Conservation (phyloP, 2,113 vertebrate genomes). For the Chunga burmeisteri region DNA sequence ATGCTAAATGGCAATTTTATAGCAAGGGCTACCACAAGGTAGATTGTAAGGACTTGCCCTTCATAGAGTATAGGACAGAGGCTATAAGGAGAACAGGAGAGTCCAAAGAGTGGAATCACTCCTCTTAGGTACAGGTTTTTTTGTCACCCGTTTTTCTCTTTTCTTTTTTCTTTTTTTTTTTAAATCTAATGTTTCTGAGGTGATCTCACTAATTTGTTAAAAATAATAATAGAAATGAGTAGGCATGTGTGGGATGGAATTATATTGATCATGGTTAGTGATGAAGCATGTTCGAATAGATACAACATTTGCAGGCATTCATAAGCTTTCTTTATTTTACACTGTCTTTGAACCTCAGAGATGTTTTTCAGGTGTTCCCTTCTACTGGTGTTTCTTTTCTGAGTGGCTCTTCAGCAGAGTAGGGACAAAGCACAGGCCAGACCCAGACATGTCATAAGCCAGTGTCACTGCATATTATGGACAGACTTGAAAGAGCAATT, state of each 20-base stretch:
- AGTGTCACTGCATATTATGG: neutral
- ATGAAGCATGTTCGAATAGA: slow-evolving; percentile 16
- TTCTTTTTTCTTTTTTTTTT: neutral
- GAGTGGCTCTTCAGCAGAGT: neutral
- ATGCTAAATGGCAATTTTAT: neutral
- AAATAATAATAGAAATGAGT: slow-evolving; percentile 51
- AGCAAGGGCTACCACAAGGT: neutral
- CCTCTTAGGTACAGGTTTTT: neutral
- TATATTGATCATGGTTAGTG: slow-evolving; percentile 11
- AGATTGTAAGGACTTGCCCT: neutral
- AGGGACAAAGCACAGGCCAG: slow-evolving; percentile 4
- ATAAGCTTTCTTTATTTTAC: slow-evolving; percentile 37
- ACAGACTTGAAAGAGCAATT: neutral
- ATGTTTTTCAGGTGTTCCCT: slow-evolving; percentile 15
- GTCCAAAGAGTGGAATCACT: neutral
- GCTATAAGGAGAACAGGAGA: neutral
- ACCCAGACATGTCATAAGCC: neutral
- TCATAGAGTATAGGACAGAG: neutral
- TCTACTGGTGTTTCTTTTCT: neutral
- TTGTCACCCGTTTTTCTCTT: neutral
- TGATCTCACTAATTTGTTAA: slow-evolving; percentile 38
- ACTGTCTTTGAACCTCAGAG: slow-evolving; percentile 26
- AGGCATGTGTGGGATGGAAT: slow-evolving; percentile 36
- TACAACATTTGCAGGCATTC: neutral
- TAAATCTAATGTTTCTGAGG: neutral